Conservation (phyloP, 35 echinoderm and acorn worm genomes). For the Ophioderma brevispina region DNA sequence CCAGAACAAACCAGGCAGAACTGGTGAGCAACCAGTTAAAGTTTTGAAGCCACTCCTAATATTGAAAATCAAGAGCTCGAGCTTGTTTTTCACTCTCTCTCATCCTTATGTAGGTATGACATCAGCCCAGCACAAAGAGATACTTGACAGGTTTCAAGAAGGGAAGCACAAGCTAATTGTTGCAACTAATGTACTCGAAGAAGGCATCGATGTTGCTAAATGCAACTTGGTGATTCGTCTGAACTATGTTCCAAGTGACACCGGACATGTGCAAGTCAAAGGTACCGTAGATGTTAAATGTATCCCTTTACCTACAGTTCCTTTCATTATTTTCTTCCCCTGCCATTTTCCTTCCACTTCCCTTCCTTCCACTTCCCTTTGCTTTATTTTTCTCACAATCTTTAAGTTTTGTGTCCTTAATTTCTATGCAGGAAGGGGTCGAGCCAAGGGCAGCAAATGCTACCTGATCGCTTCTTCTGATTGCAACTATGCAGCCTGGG, state of each 20-base stretch:
- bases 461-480: neutral
- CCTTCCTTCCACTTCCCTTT: too few relatives aligned
- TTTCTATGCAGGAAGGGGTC: neutral
- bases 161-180: constrained; percentile 66
- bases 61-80: too few relatives aligned
- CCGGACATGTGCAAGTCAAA: constrained; percentile 68
- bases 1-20: too few relatives aligned
- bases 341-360: too few relatives aligned
- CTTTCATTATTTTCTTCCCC: too few relatives aligned
- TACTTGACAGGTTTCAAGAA: constrained; percentile 20
- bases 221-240: constrained; percentile 68
- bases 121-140: constrained; percentile 25
- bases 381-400: too few relatives aligned
- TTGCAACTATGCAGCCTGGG: neutral
- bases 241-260: constrained; percentile 75
- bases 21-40: too few relatives aligned
- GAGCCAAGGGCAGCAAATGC: neutral
- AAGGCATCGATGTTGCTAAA: constrained; percentile 66
- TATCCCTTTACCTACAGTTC: too few relatives aligned
- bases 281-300: too few relatives aligned
- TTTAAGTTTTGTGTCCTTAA: too few relatives aligned
- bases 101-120: constrained; percentile 14
- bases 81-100: too few relatives aligned
- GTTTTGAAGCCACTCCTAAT: too few relatives aligned
- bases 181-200: constrained; percentile 71